Base-by-base conservation (phyloP, 2,888 invertebrate species). In the Tachina grossa region DNA sequence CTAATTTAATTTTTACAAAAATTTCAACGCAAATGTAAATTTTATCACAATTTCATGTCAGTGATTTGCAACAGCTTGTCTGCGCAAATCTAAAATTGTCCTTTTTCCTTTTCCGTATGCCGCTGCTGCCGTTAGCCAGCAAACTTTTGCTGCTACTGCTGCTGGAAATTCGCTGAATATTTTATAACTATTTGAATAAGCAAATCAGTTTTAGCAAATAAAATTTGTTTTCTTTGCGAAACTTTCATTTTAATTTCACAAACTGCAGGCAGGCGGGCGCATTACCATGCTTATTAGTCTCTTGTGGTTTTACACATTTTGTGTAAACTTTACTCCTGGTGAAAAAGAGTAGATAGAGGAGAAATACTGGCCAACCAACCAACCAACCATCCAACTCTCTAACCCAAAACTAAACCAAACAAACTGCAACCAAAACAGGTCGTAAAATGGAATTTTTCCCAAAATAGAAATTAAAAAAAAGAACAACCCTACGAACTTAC, bases 381-480 rank as follows among this genome's bases (percentile, higher is more conserved):
- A 78, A 69, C 22, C 71, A 66, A 49, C 72, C 74, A 63, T 49
- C 65, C 77, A 82, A 82, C 82, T 69, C 59, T 79, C 61, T 39
- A 79, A 74, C 79, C 55, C 55, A 79, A 63, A 69, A 22, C 76
- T 51, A 75, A 79, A 82, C 74, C 65, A 78, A 65, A 75, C 75
- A 85, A 78, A 79, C 63, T 76, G 79, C 65, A 85, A 85, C 85
- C 85, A 80, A 83, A 83, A 83, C 85, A 85, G 85, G 83, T 85
- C 79, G 79, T 76, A 83, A 83, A 85, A 68, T 69, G 3, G 22
- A 77, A 72, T 77, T 83, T 76, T 57, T 59, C 61, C 57, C 69
- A 82, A 80, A 77, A 66, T 14, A 61, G 57, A 61, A 61, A 76
- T 59, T 63, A 79, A 65, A 84, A 71, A 76, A 47, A 47, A 63